Conservation (phyloP, 2,797 vertebrate genomes). For the Galaxias olidus region DNA sequence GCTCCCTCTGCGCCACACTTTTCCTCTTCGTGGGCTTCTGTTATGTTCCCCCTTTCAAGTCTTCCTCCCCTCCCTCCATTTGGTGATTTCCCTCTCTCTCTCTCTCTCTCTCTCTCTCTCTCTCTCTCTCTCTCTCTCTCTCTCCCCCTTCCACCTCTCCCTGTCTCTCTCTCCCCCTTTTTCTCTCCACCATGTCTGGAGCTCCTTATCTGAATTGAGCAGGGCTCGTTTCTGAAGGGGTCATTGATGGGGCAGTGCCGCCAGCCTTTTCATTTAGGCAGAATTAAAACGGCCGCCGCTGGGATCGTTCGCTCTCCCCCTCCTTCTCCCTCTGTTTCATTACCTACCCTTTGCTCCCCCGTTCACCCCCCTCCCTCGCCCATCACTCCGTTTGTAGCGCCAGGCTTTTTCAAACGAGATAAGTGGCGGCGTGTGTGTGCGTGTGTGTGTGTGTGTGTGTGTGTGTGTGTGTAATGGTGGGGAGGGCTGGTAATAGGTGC, state of each 20-base stretch:
- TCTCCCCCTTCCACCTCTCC: not conserved
- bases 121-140: conserved; percentile 1
- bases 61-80: not conserved
- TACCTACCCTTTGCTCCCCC: not conserved
- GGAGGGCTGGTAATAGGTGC: too few relatives aligned
- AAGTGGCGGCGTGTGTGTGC: not conserved
- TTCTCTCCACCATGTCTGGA: not conserved
- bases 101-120: not conserved
- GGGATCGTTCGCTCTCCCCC: not conserved
- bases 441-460: too few relatives aligned
- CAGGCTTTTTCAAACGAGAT: not conserved
- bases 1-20: not conserved
- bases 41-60: too few relatives aligned
- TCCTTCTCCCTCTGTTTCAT: not conserved
- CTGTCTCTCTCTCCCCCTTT: not conserved
- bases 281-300: conserved; percentile 9
- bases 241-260: not conserved
- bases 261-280: conserved; percentile 7
- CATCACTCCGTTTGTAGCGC: not conserved
- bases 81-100: not conserved
- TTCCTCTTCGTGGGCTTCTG: not conserved
- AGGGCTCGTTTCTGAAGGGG: conserved; percentile 1
- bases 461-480: too few relatives aligned
- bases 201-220: conserved; percentile 11
- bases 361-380: not conserved